Conservation (phyloP, 2,888 invertebrate genomes). For the Notocelia uddmanniana region DNA sequence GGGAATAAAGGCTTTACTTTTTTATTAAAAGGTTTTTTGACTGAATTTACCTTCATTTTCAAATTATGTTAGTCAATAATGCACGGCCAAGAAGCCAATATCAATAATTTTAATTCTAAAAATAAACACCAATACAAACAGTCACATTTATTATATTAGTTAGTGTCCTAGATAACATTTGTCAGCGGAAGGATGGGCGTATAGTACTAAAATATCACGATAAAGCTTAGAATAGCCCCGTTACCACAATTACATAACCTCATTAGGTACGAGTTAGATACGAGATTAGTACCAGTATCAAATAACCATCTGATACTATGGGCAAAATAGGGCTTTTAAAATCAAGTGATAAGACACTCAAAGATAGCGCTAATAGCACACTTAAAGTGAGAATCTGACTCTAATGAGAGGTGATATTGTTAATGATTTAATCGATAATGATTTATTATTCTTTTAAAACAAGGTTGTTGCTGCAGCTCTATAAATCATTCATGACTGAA, state of each 20-base stretch:
- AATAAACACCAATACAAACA: conserved; percentile 4
- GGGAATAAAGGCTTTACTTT: no score
- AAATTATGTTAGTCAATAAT: no score
- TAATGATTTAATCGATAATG: neutral
- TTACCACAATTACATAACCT: conserved; percentile 16
- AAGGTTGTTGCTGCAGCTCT: no score
- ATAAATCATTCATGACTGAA: no score
- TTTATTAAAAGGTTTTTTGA: no score
- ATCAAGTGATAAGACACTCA: conserved; percentile 17
- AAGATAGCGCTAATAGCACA: conserved; percentile 33
- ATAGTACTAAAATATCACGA: conserved; percentile 22
- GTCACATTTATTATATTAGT: neutral
- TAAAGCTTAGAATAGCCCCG: conserved; percentile 19
- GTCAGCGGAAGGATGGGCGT: conserved; percentile 39
- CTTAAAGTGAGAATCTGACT: conserved; percentile 25
- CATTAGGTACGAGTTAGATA: conserved; percentile 21
- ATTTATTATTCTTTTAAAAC: neutral
- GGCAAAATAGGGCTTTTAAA: conserved; percentile 16
- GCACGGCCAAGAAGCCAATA: no score
- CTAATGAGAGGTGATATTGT: conserved; percentile 17
- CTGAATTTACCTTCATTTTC: no score
- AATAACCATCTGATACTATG: conserved; percentile 4
- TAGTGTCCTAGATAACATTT: conserved; percentile 19
- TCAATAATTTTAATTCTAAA: no score
- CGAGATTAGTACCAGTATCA: neutral